Conservation (phyloP, 1,140 invertebrate species). For the Lepidurus arcticus region DNA sequence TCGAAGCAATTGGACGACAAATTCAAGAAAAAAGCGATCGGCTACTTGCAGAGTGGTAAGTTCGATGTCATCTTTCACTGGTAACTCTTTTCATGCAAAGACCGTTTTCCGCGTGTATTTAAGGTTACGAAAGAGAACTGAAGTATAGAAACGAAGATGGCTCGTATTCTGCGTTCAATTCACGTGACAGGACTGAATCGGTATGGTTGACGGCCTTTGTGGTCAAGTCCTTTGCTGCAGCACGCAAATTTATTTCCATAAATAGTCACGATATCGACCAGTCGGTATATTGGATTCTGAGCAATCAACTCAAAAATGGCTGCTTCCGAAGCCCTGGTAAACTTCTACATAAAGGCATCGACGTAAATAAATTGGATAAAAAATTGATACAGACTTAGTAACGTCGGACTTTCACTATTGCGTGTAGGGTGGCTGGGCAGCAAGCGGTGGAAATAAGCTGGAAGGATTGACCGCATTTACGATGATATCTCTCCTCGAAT, state of each 20-base stretch:
- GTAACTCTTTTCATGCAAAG: background rate
- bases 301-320: constrained; percentile 50
- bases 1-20: constrained; percentile 41
- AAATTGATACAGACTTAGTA: background rate
- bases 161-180: constrained; percentile 74
- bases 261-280: constrained; percentile 49
- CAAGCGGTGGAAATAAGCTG: constrained; percentile 50
- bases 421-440: constrained; percentile 46
- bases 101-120: background rate
- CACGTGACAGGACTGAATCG: constrained; percentile 57
- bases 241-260: constrained; percentile 57
- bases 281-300: constrained; percentile 46
- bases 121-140: constrained; percentile 70
- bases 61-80: background rate
- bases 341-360: constrained; percentile 22
- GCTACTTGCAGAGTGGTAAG: constrained; percentile 62
- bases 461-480: constrained; percentile 62
- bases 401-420: background rate
- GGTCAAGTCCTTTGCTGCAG: constrained; percentile 63
- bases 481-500: constrained; percentile 57
- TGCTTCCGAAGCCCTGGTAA: constrained; percentile 49
- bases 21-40: constrained; percentile 52
- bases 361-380: background rate
- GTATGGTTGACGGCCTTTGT: constrained; percentile 81
- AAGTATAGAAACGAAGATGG: constrained; percentile 66